phyloP scores from a whole-genome alignment of 2,113 vertebrate species.

The Apus apus region DNA sequence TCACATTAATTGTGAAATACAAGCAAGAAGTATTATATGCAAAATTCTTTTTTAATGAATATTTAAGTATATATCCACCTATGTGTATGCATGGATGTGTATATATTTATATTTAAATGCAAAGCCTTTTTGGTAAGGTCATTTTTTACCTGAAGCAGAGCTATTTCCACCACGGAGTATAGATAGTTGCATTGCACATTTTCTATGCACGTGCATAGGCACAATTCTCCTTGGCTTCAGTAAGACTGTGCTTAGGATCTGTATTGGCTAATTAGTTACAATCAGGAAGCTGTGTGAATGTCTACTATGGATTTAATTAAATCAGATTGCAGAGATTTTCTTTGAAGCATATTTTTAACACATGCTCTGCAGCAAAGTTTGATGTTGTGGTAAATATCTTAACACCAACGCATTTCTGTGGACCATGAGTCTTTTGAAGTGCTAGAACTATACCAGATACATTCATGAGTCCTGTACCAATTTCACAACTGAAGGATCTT shows the following conservation, averaged over 20 bases:
- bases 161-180: background rate
- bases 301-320: background rate
- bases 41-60: conserved; percentile 23
- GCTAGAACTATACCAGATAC: background rate
- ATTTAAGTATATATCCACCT: background rate
- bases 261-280: background rate
- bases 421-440: background rate
- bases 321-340: background rate
- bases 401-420: background rate
- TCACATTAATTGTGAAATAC: background rate
- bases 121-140: background rate
- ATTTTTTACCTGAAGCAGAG: conserved; percentile 10
- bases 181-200: background rate
- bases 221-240: background rate
- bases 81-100: background rate
- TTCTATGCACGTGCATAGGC: background rate
- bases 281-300: background rate
- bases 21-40: background rate
- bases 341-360: background rate
- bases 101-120: background rate
- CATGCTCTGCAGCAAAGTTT: background rate
- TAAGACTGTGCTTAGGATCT: background rate
- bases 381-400: background rate
- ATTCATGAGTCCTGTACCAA: background rate
- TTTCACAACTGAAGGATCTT: background rate